Evolutionary conservation across 2,797 vertebrate species (phyloP).

Genomic region (Gephyroberyx darwinii): DNA sequence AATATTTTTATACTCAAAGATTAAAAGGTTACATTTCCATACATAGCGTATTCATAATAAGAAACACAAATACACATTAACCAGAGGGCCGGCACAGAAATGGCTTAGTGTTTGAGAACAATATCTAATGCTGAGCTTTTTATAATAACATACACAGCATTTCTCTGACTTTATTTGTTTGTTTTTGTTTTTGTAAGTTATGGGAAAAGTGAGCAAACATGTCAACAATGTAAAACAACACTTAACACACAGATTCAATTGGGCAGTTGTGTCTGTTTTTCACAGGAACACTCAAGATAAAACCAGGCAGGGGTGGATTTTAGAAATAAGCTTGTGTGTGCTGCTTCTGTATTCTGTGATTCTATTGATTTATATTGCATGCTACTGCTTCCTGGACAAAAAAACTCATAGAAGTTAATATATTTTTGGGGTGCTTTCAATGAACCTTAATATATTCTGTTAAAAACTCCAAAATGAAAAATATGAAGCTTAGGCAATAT

Average conservation of each 20-base stretch:
- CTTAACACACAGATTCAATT: background rate
- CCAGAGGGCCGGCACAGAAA: too few relatives aligned
- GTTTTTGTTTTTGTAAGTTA: too few relatives aligned
- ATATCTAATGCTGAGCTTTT: too few relatives aligned
- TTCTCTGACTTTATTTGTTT: too few relatives aligned
- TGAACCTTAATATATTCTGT: background rate
- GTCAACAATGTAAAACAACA: background rate
- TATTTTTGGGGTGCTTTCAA: background rate
- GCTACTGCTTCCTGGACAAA: background rate
- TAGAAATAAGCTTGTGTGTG: background rate
- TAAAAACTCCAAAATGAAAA: background rate
- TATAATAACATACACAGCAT: too few relatives aligned
- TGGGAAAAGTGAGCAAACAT: background rate
- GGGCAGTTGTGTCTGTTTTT: background rate
- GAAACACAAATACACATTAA: too few relatives aligned
- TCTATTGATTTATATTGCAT: background rate
- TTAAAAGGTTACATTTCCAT: too few relatives aligned
- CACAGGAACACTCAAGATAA: background rate
- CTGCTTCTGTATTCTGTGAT: background rate
- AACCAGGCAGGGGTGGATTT: background rate
- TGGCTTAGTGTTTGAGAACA: too few relatives aligned
- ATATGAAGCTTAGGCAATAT: background rate
- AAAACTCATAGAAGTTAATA: too few relatives aligned
- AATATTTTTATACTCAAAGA: too few relatives aligned
- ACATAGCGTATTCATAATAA: too few relatives aligned